Conservation (phyloP, 2,113 vertebrate species). For the Microcebus jonahi region DNA sequence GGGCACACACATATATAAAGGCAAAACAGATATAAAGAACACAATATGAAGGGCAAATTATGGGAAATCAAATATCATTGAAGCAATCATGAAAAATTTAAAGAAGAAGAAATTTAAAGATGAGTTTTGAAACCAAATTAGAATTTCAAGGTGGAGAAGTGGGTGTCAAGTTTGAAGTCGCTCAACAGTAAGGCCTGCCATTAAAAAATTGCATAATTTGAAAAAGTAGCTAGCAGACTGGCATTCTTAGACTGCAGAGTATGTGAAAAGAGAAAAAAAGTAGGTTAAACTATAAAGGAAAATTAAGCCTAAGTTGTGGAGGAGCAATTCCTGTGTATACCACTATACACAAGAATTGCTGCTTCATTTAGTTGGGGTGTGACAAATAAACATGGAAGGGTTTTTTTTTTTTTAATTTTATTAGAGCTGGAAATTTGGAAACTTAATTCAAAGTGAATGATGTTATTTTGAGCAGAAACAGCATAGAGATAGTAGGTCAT, state of each 20-base stretch:
- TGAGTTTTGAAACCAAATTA: not conserved
- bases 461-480: not conserved
- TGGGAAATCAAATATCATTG: not conserved
- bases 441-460: constrained; percentile 25
- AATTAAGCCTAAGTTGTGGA: not conserved
- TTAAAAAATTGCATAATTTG: not conserved
- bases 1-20: not conserved
- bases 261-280: not conserved
- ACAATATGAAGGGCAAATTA: not conserved
- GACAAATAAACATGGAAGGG: not conserved
- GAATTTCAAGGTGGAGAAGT: not conserved
- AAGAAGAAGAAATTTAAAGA: not conserved
- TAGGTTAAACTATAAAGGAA: not conserved
- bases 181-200: not conserved
- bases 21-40: not conserved
- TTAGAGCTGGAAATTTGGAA: constrained; percentile 4
- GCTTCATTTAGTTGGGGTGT: not conserved
- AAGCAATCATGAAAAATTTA: not conserved
- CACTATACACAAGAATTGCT: not conserved
- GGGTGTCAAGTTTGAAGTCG: not conserved
- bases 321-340: not conserved
- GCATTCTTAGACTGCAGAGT: not conserved
- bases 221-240: not conserved
- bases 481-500: not conserved
- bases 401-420: not conserved